Evolutionary conservation across 2,888 invertebrate genomes (phyloP), one percentile per base, ranked within the genome.

Genomic region (Lycophotia porphyrea): DNA sequence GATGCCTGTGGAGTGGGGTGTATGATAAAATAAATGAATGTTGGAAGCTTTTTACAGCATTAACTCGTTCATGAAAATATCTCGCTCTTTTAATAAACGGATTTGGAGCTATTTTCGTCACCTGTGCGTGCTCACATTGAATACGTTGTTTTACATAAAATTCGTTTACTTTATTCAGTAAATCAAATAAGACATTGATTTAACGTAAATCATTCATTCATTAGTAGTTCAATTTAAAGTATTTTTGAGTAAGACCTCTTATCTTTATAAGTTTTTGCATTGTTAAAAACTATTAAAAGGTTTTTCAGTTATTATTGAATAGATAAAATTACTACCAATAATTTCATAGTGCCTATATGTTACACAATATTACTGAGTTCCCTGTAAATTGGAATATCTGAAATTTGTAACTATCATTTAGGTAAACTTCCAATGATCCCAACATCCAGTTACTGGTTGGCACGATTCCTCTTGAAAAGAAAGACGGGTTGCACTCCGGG

Each of bases 31-130:
- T 27, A 64, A 64, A 73, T 36, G 2, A 27, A 72, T 61, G 1
- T 61, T 49, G 31, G 24, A 36, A 55, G n/a, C 34, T 34, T 49
- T 42, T 42, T 24, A n/a, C 34, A 63, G 61, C n/a, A 61, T 61
- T 31, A 49, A 27, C 49, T 27, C 24, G 27, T 68, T 76, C 11
- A 34, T 34, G 24, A 5, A 44, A 73, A 55, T 36, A 71, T 64
- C 24, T 61, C 55, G 24, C 24, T 55, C 11, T 64, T 52, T 44
- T 21, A 44, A 73, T 31, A 73, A 65, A 47, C 36, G 34, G 13
- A 75, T 49, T 65, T 36, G 55, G 31, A 36, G 55, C 36, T 42
- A 74, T 74, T 63, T 73, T 65, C 39, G 21, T 39, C 18, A 42
- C 47, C 60, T 61, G 15, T 42, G n/a, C 27, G 15, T 42, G n/a